Evolutionary conservation across 2,888 invertebrate genomes (phyloP).

Genomic region (Glaucopsyche alexis): DNA sequence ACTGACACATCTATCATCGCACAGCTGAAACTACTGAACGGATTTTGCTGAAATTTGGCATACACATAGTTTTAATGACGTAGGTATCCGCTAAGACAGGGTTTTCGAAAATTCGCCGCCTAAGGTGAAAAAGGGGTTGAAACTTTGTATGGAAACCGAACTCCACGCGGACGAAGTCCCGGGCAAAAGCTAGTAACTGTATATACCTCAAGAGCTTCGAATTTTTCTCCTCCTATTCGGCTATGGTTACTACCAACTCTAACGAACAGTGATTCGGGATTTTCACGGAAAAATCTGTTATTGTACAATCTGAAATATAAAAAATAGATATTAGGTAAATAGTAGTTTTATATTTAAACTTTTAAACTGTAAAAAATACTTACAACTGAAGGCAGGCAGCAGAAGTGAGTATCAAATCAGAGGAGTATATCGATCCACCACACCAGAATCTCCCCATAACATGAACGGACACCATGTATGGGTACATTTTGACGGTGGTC

Average conservation of each 20-base stretch:
- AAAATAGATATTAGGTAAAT: neutral
- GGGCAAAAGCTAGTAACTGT: no score
- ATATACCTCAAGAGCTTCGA: slow-evolving; percentile 63
- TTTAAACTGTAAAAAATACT: slow-evolving; percentile 39
- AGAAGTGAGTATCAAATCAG: slow-evolving; percentile 62
- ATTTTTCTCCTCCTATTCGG: slow-evolving; percentile 61
- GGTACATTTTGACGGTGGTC: slow-evolving; percentile 59
- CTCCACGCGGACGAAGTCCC: no score
- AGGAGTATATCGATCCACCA: slow-evolving; percentile 61
- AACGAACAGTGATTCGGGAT: slow-evolving; percentile 59
- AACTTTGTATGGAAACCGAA: no score
- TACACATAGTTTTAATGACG: no score
- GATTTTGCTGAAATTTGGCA: no score
- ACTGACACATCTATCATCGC: no score
- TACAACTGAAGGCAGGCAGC: slow-evolving; percentile 70
- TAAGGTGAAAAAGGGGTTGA: no score
- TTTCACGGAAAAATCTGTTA: slow-evolving; percentile 70
- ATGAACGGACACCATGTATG: slow-evolving; percentile 68
- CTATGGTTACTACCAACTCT: slow-evolving; percentile 71
- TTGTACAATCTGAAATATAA: slow-evolving; percentile 67
- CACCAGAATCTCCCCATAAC: slow-evolving; percentile 72
- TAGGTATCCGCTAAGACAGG: no score
- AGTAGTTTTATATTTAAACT: no score
- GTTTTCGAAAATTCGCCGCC: no score
- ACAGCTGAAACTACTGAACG: no score